Evolutionary conservation across 2,113 vertebrate genomes (phyloP), one percentile per base, ranked within the genome.

Genomic region (Aphyosemion australe): DNA sequence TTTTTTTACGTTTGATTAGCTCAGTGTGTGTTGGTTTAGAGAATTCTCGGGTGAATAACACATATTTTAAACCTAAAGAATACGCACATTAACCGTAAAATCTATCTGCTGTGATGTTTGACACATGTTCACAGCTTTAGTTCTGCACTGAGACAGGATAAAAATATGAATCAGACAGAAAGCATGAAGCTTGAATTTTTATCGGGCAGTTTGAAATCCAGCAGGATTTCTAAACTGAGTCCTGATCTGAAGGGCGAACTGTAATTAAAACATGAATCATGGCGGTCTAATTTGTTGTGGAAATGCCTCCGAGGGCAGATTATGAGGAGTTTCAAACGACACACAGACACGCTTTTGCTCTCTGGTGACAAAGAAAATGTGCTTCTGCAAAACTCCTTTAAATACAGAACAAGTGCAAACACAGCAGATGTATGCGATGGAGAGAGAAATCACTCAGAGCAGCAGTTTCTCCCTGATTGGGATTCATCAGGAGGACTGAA

Each of bases 211-310:
- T 52, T 79, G 63, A 81, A 81, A 74, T 63, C 78, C 78, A 56
- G 69, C 53, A 72, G 60, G 65, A 61, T 61, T 57, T 65, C 48
- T 68, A 59, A 68, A 73, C 74, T 14, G 56, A 75, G 70, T 55
- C 53, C 60, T 52, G 64, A 84, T 78, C 73, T 80, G 84, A 84
- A 80, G 79, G 70, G 61, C 70, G 69, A 66, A 70, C 73, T 78
- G 70, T 73, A 82, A 86, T 78, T 79, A 80, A 75, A 79, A 84
- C 45, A 57, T 74, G 70, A 84, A 82, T 67, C 37, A 32, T 8
- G 34, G 48, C 48, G 2, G 53, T 34, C 48, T 72, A 55, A 64
- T 77, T 74, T 72, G 76, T 76, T 51, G 51, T 48, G 68, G 65
- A 73, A 76, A 69, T 42, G 51, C 68, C 82, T 76, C 74, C 1